Conservation (phyloP, 2,888 invertebrate genomes). For the Meliscaeva auricollis region DNA sequence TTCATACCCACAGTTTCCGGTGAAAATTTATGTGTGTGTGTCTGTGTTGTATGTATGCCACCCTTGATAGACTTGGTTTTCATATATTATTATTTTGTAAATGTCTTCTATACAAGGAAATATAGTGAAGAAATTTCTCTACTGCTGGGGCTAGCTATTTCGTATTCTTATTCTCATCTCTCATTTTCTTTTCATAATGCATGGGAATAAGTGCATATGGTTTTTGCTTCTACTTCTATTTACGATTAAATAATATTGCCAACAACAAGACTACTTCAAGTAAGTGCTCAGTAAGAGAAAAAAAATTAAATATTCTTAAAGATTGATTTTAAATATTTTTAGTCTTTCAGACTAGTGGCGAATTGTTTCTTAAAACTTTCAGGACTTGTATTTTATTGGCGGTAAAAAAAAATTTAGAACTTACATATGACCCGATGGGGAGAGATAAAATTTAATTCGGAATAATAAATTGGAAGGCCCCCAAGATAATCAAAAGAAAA, state of each 20-base stretch:
- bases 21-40: conserved; percentile 25
- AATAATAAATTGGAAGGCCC: too few relatives aligned
- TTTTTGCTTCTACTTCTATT: not conserved
- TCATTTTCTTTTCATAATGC: not conserved
- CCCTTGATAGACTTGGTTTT: conserved; percentile 16
- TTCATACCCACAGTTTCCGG: conserved; percentile 13
- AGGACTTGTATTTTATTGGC: too few relatives aligned
- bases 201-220: not conserved
- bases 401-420: too few relatives aligned
- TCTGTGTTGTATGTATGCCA: not conserved
- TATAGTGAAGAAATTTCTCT: not conserved
- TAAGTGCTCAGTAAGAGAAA: conserved; percentile 3
- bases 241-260: not conserved
- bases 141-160: too few relatives aligned
- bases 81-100: not conserved
- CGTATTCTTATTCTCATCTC: not conserved
- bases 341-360: too few relatives aligned
- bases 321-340: too few relatives aligned
- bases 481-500: too few relatives aligned
- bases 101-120: conserved; percentile 8
- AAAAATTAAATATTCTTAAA: not conserved
- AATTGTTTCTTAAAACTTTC: too few relatives aligned
- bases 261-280: not conserved
- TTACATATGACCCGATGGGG: too few relatives aligned
- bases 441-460: too few relatives aligned